Base-by-base conservation (phyloP, 2,113 vertebrate genomes). In the Ursus arctos region DNA sequence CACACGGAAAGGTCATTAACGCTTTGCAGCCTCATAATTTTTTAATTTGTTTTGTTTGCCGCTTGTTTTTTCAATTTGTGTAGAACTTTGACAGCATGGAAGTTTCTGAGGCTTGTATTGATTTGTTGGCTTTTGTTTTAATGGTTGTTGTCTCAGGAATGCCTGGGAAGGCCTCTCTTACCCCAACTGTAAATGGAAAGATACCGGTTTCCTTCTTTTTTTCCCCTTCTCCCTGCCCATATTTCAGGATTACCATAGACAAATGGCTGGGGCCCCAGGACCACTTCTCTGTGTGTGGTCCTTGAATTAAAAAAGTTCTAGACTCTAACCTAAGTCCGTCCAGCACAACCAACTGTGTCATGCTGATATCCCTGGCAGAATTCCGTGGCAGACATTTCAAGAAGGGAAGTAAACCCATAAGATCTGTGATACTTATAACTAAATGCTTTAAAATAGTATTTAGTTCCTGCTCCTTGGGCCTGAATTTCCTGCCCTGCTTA, bases 21-120 rank as follows among this genome's bases (percentile, higher is more conserved):
- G 4, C 7, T 95, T 92, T 80, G 14, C 14, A n/a, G 12, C 72
- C 31, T 59, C 19, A 26, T 43, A 18, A 36, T 87, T 87, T 95
- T 80, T 91, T 9, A 61, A 0, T 15, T 93, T 72, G 87, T 67
- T 79, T 63, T 91, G 18, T 86, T 83, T 76, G 13, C 19, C 69
- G 71, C 77, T 95, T 95, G 16, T 55, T 90, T 76, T 92, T 76
- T 96, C 15, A 14, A 59, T 81, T 93, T 81, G 69, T 80, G 59
- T 43, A 57, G 9, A 84, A 90, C 94, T 74, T n/a, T 94, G 51
- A 83, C 31, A 67, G 4, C 24, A 65, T 26, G 10, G 12, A 28
- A n/a, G 26, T 65, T 82, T 92, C 19, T 16, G 5, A 3, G 7
- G 63, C 67, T 59, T 26, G 51, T 81, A 61, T 69, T 89, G 33